Conservation (phyloP, 2,888 invertebrate species). For the Liodrosophila aerea region DNA sequence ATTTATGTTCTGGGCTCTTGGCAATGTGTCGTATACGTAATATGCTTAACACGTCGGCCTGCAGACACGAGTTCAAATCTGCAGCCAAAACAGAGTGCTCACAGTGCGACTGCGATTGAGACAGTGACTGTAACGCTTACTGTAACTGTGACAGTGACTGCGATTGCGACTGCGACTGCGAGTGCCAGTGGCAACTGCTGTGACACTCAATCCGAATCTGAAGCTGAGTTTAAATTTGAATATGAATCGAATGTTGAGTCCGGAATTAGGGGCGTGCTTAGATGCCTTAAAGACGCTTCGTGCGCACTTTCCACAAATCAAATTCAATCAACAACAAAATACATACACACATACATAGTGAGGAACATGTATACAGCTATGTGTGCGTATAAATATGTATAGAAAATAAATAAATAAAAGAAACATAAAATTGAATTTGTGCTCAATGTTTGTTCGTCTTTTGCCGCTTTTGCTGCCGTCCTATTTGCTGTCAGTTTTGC, state of each 20-base stretch:
- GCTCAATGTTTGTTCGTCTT: conserved; percentile 43
- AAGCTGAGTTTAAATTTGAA: not conserved
- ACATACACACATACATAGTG: conserved; percentile 10
- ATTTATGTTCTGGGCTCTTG: conserved; percentile 44
- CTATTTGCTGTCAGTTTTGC: conserved; percentile 55
- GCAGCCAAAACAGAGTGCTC: not conserved
- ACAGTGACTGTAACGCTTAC: not conserved
- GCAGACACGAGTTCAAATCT: conserved; percentile 23
- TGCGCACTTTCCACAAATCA: conserved; percentile 35
- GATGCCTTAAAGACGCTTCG: conserved; percentile 21
- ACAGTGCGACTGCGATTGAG: not conserved
- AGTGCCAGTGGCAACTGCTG: too few species aligned
- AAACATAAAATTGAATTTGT: conserved; percentile 62
- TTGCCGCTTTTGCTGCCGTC: conserved; percentile 17
- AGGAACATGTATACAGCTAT: not conserved
- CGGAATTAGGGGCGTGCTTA: conserved; percentile 11
- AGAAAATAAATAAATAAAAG: conserved; percentile 35
- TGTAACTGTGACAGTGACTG: not conserved
- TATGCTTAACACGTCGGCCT: conserved; percentile 67
- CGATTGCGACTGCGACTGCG: not conserved
- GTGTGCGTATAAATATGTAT: not conserved
- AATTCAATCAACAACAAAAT: conserved; percentile 45
- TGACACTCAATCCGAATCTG: conserved; percentile 1
- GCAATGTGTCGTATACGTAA: conserved; percentile 50
- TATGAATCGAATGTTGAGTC: not conserved